A percentile compares a stretch with the other conserved stretches of the same genome.
phyloP scores from a whole-genome alignment of 2,113 vertebrate species.

The Malurus alboscapulatus region DNA sequence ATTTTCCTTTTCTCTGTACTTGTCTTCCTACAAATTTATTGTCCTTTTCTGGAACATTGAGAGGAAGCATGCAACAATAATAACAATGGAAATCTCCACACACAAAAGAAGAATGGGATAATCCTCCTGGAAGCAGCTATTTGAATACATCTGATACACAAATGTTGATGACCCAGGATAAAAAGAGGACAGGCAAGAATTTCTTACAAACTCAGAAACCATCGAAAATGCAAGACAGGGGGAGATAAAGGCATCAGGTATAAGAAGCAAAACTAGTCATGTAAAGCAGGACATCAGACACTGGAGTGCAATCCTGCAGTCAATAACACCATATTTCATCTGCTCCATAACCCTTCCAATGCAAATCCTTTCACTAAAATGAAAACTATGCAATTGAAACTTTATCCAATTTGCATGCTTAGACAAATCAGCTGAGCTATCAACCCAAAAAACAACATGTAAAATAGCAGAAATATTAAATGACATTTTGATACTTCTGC shows the following conservation, averaged over 20 bases:
- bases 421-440: neutral
- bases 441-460: neutral
- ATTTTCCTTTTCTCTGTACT: too few relatives aligned
- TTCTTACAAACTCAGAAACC: neutral
- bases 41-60: neutral
- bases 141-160: neutral
- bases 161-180: neutral
- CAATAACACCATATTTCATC: neutral
- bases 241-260: neutral
- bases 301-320: neutral
- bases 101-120: neutral
- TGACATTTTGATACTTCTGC: neutral
- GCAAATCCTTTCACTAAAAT: neutral
- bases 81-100: neutral
- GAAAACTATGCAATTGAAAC: neutral
- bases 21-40: neutral
- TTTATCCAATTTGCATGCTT: neutral
- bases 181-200: neutral
- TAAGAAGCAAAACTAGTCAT: neutral
- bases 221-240: neutral
- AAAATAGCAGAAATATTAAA: neutral
- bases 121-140: neutral
- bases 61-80: rapidly evolving
- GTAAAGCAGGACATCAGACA: neutral
- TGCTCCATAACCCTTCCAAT: neutral